Evolutionary conservation across 2,113 vertebrate genomes (phyloP).

Genomic region (Illadopsis cleaveri): DNA sequence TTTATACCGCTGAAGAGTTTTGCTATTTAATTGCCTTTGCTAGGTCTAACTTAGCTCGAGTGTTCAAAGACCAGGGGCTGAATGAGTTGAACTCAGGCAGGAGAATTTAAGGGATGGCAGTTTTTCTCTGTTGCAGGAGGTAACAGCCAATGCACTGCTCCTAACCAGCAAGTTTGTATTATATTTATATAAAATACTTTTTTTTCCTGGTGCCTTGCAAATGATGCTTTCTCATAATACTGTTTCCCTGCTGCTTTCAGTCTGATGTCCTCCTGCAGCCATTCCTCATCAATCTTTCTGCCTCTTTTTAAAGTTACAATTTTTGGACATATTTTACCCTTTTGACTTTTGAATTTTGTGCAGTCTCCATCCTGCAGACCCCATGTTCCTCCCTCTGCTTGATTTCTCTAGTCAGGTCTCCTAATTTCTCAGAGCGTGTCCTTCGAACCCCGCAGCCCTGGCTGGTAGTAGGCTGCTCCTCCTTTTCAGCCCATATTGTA

Average conservation of each 20-base stretch:
- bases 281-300: neutral
- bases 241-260: neutral
- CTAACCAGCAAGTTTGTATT: neutral
- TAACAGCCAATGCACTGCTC: neutral
- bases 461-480: neutral
- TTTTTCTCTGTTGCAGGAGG: neutral
- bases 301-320: neutral
- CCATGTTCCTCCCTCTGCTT: neutral
- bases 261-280: neutral
- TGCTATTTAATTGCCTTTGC: slow-evolving; percentile 35
- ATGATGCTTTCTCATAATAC: neutral
- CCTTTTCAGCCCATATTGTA: neutral
- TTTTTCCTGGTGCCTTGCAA: neutral
- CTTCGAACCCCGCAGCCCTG: neutral
- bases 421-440: neutral
- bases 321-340: neutral
- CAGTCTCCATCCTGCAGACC: neutral
- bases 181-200: no score
- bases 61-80: neutral
- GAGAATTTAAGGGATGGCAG: neutral
- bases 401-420: neutral
- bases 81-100: neutral
- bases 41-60: neutral
- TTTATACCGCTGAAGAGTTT: slow-evolving; percentile 40
- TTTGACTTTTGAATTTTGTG: neutral